Percentiles rank a stretch among this genome's conserved stretches.
Conservation (phyloP, 2,888 invertebrate species). For the Petrolisthes manimaculis region DNA sequence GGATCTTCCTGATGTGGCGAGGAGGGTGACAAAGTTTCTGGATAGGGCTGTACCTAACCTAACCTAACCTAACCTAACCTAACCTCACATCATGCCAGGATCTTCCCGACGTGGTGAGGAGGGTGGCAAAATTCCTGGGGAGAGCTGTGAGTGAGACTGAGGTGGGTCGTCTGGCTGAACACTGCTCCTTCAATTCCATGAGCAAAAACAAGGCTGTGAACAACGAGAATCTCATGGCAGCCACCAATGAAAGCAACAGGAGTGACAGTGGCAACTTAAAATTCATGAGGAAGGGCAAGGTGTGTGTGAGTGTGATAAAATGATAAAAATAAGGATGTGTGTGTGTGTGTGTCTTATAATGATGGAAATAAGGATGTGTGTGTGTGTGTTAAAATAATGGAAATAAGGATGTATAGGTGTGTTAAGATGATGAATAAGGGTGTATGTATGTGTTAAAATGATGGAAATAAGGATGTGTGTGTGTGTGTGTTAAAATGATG, state of each 20-base stretch:
- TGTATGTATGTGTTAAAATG: no score
- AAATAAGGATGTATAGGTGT: no score
- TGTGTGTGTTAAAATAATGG: no score
- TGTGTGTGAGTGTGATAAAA: background rate
- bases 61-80: background rate
- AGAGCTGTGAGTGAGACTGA: constrained; percentile 78
- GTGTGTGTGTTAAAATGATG: no score
- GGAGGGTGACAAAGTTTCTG: no score
- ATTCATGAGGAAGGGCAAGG: constrained; percentile 64
- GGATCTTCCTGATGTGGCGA: background rate
- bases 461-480: no score
- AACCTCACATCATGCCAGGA: constrained; percentile 72
- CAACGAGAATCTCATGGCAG: constrained; percentile 52
- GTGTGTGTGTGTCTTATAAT: no score
- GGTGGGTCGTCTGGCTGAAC: constrained; percentile 78
- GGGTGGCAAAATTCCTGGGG: constrained; percentile 81
- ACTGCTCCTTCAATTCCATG: constrained; percentile 86
- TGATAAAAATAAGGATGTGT: no score
- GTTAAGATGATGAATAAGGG: no score
- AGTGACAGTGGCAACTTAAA: constrained; percentile 5
- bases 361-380: no score
- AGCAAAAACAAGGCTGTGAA: constrained; percentile 84
- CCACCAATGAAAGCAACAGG: constrained; percentile 6
- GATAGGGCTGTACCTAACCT: no score
- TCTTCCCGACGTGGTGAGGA: constrained; percentile 76